Evolutionary conservation across 2,797 vertebrate species (phyloP), one percentile per base, ranked within the genome.

Genomic region (Epinephelus coioides): DNA sequence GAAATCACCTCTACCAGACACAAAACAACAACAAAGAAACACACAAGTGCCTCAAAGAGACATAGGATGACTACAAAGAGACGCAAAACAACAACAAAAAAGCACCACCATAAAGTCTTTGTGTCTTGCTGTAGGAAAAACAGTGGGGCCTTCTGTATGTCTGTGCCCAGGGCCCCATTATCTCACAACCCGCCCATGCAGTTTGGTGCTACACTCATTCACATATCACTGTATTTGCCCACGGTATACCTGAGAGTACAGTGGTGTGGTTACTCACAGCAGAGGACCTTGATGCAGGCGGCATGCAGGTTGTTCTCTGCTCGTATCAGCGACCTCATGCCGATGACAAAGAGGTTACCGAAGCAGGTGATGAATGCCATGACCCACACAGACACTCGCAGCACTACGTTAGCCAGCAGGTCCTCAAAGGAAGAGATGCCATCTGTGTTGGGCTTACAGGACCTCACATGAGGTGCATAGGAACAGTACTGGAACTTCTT

Each of bases 381-480:
- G 88, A 98, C 96, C 96, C 97, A 97, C 60, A 97, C 94, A 4
- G 94, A 97, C 77, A 96, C 94, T 50, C 96, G 94, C 79, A 98
- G 95, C 78, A 97, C 94, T 38, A 90, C 79, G 90, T 94, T 97
- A 73, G 96, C 96, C 88, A 96, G 92, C 72, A 97, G 94, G 90
- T 97, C 95, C 91, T 97, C 96, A 77, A 97, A 96, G 34, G 96
- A 96, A 46, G 96, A 97, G 91, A 97, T 96, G 21, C 96, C 95
- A 0, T 97, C 97, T 18, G 95, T 96, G 93, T 95, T 96, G 86
- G 96, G 96, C 83, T 96, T 97, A 86, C 96, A 96, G 82, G 96
- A 95, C 82, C 93, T 90, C 61, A 97, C 94, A 25, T 96, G 96
- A 55, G 96, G 95, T 5, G 93, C 96, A 60, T 96, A 97, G 46